Evolutionary conservation across 2,888 invertebrate genomes (phyloP), one percentile per base, ranked within the genome.

Genomic region (Amiota minor): DNA sequence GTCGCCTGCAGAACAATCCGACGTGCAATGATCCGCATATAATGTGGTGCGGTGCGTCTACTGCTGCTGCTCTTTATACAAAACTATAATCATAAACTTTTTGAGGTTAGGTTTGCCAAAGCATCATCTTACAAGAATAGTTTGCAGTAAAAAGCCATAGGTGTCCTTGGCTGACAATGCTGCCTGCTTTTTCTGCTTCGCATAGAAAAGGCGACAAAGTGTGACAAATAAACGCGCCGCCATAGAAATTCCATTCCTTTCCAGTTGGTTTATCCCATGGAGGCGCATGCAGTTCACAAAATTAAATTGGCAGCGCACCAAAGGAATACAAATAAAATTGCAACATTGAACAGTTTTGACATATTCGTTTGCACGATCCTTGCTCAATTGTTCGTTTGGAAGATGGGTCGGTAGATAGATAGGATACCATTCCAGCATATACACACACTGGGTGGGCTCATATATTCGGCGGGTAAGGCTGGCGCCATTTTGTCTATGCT

Each of bases 251-350:
- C 77, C 76, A 67, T 59, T 61, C 49, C 35, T 35, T 35, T 35
- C 35, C 35, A 35, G 35, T 35, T 35, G 35, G 35, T 35, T 35
- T 35, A 6, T 35, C 35, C 35, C 35, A 35, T 35, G n/a, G 47
- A 73, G 75, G 74, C 82, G 80, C 87, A 86, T 80, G 86, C 87
- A 85, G 87, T 79, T 79, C 81, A 79, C 80, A 82, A 84, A 86
- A 88, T 88, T 86, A 86, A 88, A 86, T 88, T 88, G 88, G 88
- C 88, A 88, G 78, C 74, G 74, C 79, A 82, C 88, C 88, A 88
- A 88, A 53, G 75, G 20, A 50, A 47, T 59, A 59, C 59, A 59
- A 68, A 53, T 68, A 68, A 50, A 68, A 68, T 68, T 77, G 83
- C 81, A 82, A 86, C 81, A 81, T 84, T 83, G 85, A 85, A 81